A percentile compares a stretch with the other conserved stretches of the same genome.
Conservation (phyloP, 2,888 invertebrate species). For the Xanthorhoe spadicearia region DNA sequence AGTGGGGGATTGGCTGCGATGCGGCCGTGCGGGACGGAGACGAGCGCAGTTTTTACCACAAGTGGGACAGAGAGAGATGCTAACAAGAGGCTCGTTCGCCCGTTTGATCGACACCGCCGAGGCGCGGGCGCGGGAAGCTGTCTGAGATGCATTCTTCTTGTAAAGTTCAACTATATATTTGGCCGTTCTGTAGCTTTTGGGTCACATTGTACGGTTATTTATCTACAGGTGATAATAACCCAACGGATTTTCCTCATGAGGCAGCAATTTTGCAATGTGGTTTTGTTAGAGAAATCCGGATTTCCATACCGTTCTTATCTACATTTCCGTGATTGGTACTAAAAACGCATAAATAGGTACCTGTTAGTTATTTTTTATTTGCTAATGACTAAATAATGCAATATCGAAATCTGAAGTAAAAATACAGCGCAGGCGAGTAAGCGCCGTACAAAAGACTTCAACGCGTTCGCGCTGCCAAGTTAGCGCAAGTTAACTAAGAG, state of each 20-base stretch:
- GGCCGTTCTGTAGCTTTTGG: constrained; percentile 66
- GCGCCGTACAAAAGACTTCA: constrained; percentile 70
- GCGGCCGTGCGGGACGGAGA: constrained; percentile 72
- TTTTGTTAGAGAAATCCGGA: constrained; percentile 25
- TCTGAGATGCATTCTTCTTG: constrained; percentile 83
- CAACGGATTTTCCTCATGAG: constrained; percentile 38
- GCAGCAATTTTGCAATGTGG: constrained; percentile 20
- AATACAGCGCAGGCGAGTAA: constrained; percentile 17
- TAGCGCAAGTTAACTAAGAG: constrained; percentile 30
- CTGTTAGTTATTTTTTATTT: constrained; percentile 5
- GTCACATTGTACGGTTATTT: constrained; percentile 69
- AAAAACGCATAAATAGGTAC: background rate
- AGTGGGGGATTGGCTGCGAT: constrained; percentile 85
- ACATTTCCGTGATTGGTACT: constrained; percentile 21
- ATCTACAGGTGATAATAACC: constrained; percentile 52
- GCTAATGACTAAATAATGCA: constrained; percentile 22
- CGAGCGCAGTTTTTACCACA: constrained; percentile 53
- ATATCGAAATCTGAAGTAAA: constrained; percentile 19
- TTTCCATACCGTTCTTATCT: constrained; percentile 8
- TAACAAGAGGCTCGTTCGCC: constrained; percentile 84
- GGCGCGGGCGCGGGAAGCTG: constrained; percentile 79
- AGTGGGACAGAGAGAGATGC: constrained; percentile 70
- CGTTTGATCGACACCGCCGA: constrained; percentile 84
- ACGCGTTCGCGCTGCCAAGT: constrained; percentile 56
- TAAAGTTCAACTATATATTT: constrained; percentile 84